Evolutionary conservation across 2,888 invertebrate species (phyloP), one percentile per base, ranked within the genome.

Genomic region (Archaeoteleia sp.): DNA sequence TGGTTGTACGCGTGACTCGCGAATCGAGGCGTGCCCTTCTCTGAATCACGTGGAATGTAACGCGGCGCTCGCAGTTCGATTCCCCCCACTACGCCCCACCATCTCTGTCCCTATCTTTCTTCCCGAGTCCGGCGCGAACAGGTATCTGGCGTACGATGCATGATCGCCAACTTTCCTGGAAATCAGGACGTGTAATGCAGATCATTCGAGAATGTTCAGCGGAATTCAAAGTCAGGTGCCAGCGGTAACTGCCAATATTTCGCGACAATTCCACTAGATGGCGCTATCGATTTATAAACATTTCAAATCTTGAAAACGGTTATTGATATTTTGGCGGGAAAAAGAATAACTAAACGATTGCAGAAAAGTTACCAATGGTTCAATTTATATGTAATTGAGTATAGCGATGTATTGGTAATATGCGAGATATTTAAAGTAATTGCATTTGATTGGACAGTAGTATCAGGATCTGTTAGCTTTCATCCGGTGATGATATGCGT

Each of bases 1-100:
- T 84, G 83, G 79, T 78, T 65, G 76, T 65, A 76, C 82, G 79
- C 84, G 82, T 83, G 84, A 84, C 82, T 79, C 67, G 65, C 39
- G 48, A 55, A 67, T 66, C 76, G 75, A 81, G 79, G 79, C 77
- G 77, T 81, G 77, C 78, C 81, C 80, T 79, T 81, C 79, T 76
- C 79, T 43, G 48, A 72, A 78, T 84, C 84, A 83, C 84, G 84
- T 84, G 83, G 79, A 82, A 79, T 73, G 78, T 74, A 82, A 81
- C 78, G 83, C 82, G 82, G 49, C 37, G 45, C 43, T 32, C 32
- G 17, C 39, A n/a, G 42, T 48, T 49, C 35, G 17, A n/a, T n/a
- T n/a, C n/a, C n/a, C n/a, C n/a, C n/a, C n/a, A n/a, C n/a, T n/a
- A n/a, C n/a, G n/a, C n/a, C n/a, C 27, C 43, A 25, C 13, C 13